Evolutionary conservation across 2,888 invertebrate genomes (phyloP).

Genomic region (Bugula neritina): DNA sequence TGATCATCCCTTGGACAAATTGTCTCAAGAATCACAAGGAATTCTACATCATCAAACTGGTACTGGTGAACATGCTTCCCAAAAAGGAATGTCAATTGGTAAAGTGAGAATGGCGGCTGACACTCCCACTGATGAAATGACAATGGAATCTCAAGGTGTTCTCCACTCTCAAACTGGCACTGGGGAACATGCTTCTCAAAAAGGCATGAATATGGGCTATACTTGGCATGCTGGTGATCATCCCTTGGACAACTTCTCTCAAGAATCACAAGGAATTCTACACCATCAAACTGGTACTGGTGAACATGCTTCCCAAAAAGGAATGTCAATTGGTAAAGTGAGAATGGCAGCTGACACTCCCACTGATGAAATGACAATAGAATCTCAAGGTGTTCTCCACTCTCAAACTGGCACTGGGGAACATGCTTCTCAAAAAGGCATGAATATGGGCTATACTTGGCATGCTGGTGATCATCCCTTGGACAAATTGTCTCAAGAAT

Average conservation of each 20-base stretch:
- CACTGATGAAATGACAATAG: background rate
- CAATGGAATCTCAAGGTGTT: constrained; percentile 20
- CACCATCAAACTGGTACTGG: constrained; percentile 26
- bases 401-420: constrained; percentile 1
- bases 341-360: background rate
- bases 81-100: constrained; percentile 8
- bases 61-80: constrained; percentile 12
- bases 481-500: background rate
- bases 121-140: background rate
- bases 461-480: background rate
- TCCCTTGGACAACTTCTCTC: background rate
- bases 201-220: constrained; percentile 7
- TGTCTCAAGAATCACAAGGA: constrained; percentile 3
- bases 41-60: constrained; percentile 19
- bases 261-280: constrained; percentile 5
- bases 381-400: constrained; percentile 22
- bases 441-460: background rate
- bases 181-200: constrained; percentile 4
- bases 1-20: background rate
- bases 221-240: constrained; percentile 14
- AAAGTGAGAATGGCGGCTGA: background rate
- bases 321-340: background rate
- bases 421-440: constrained; percentile 22
- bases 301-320: background rate
- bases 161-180: background rate